Conservation (phyloP, 2,113 vertebrate species). For the Maccullochella peelii region DNA sequence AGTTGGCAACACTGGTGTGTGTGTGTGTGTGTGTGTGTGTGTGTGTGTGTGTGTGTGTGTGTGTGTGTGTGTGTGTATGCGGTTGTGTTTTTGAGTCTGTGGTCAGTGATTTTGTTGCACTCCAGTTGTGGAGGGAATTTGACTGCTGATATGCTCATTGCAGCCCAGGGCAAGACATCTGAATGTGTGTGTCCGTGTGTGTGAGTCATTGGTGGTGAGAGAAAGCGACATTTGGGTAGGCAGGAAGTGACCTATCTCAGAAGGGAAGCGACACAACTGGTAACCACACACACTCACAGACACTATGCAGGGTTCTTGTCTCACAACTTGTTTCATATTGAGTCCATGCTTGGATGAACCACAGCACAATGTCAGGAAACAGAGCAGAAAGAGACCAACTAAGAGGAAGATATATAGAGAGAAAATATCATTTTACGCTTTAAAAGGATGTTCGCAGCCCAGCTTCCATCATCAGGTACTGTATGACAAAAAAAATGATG, state of each 20-base stretch:
- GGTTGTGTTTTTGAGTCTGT: conserved; percentile 48
- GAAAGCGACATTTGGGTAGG: conserved; percentile 71
- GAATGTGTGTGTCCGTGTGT: conserved; percentile 32
- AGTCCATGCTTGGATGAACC: conserved; percentile 38
- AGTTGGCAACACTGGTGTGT: too few species aligned
- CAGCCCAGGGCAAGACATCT: conserved; percentile 65
- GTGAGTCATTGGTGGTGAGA: conserved; percentile 65
- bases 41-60: conserved; percentile 5
- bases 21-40: background rate
- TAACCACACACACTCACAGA: conserved; percentile 34
- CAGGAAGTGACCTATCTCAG: conserved; percentile 69
- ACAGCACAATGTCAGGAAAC: conserved; percentile 18
- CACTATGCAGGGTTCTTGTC: conserved; percentile 14
- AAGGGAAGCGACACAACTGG: conserved; percentile 42
- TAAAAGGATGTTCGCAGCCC: background rate
- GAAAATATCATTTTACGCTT: background rate
- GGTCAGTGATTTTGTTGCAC: conserved; percentile 75
- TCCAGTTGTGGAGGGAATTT: conserved; percentile 67
- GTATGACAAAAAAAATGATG: background rate
- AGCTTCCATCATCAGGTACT: background rate
- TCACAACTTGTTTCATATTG: conserved; percentile 25
- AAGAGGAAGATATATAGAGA: background rate
- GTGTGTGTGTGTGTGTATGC: conserved; percentile 4
- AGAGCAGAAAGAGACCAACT: background rate
- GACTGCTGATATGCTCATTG: conserved; percentile 72